These are phyloP conservation scores for Lasioglossum lativentre DNA, from an alignment of 2,888 invertebrate genomes.

Conservation along the genomic window DNA sequence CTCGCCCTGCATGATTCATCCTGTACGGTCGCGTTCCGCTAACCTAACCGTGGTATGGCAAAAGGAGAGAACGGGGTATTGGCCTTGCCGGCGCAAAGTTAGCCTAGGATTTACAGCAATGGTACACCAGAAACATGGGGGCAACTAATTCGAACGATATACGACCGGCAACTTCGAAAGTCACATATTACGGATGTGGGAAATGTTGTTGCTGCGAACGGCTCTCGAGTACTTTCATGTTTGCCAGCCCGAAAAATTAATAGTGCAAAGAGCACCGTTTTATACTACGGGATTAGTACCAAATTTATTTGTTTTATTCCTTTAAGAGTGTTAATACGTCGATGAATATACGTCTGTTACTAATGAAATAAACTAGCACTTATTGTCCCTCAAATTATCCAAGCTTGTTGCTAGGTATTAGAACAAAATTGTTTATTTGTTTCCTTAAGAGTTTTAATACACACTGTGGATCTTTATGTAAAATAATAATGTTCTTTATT, in stretches of 20 bases:
- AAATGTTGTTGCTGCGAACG: background rate
- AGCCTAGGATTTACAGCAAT: conserved; percentile 18
- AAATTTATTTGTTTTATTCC: too few relatives aligned
- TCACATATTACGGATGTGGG: background rate
- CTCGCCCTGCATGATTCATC: background rate
- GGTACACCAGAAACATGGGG: background rate
- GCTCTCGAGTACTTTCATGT: background rate
- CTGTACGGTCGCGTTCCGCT: background rate
- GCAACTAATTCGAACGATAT: conserved; percentile 3
- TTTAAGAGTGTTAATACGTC: too few relatives aligned
- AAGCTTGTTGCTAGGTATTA: too few relatives aligned
- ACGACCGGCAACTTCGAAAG: conserved; percentile 4
- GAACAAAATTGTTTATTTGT: too few relatives aligned
- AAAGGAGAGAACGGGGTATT: conserved; percentile 1
- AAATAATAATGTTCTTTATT: too few relatives aligned
- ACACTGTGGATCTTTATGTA: too few relatives aligned
- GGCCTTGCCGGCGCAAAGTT: background rate
- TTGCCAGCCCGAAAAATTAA: background rate
- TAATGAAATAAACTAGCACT: too few relatives aligned
- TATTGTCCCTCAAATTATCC: too few relatives aligned
- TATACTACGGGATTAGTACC: too few relatives aligned
- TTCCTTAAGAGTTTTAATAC: too few relatives aligned
- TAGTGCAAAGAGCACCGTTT: background rate
- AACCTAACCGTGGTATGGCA: background rate
- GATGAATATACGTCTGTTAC: too few relatives aligned